A percentile compares a stretch with the other conserved stretches of the same genome.
phyloP scores from a whole-genome alignment of 2,113 vertebrate genomes.

The Axis porcinus region DNA sequence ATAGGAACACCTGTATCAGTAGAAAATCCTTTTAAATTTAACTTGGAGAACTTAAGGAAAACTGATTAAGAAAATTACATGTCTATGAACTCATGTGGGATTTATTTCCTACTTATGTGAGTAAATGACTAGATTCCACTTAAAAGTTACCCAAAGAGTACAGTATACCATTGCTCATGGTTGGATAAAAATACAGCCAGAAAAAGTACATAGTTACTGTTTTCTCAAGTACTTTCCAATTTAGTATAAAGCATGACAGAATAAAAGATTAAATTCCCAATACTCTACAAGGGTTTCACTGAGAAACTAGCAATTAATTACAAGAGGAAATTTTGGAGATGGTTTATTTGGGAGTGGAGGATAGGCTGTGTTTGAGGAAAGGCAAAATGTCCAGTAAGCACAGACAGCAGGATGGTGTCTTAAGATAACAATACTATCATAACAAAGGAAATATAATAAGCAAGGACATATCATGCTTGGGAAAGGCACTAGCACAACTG shows the following conservation, averaged over 20 bases:
- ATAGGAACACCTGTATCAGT: conserved; percentile 24
- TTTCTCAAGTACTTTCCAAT: conserved; percentile 8
- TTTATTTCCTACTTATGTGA: conserved; percentile 11
- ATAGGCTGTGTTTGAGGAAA: neutral
- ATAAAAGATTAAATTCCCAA: neutral
- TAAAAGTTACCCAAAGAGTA: neutral
- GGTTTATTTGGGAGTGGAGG: neutral
- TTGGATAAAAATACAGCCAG: neutral
- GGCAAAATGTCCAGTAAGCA: neutral
- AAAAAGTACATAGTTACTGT: neutral
- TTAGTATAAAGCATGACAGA: neutral
- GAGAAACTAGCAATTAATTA: neutral
- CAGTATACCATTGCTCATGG: neutral
- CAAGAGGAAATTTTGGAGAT: neutral
- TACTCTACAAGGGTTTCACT: neutral
- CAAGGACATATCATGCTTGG: neutral
- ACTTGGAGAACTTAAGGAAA: neutral
- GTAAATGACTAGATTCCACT: neutral
- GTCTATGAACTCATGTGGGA: neutral
- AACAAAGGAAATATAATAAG: neutral
- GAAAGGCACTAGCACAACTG: neutral
- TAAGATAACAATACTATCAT: neutral
- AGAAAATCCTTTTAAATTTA: conserved; percentile 26
- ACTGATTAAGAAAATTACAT: neutral
- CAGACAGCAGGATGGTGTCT: neutral